phyloP scores from a whole-genome alignment of 1,140 invertebrate species.

The Aphelinus atriplicis region DNA sequence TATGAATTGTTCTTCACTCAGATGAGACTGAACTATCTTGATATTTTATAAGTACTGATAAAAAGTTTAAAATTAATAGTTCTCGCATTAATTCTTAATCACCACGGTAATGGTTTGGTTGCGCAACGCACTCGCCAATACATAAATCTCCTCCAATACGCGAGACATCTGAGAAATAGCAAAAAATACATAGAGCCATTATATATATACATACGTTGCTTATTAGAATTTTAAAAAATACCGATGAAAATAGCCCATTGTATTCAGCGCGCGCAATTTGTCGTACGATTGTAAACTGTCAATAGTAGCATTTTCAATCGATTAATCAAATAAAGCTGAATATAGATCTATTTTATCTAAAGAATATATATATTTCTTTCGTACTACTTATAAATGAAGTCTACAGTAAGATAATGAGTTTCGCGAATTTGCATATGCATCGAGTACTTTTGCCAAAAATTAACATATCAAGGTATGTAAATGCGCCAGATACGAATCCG shows the following conservation, averaged over 20 bases:
- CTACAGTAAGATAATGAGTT: background rate
- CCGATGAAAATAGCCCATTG: constrained; percentile 3
- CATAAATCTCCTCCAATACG: too few relatives aligned
- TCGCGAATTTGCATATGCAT: background rate
- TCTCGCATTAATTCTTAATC: too few relatives aligned
- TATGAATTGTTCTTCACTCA: too few relatives aligned
- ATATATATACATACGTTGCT: background rate
- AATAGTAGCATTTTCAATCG: background rate
- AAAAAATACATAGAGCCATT: background rate
- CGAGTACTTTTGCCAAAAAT: background rate
- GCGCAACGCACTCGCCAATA: too few relatives aligned
- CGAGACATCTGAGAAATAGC: background rate
- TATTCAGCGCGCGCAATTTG: background rate
- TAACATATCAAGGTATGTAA: background rate
- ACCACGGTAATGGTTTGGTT: too few relatives aligned
- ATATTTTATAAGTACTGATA: too few relatives aligned
- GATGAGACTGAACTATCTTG: too few relatives aligned
- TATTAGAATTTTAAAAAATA: background rate
- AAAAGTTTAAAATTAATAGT: background rate
- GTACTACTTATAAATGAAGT: background rate
- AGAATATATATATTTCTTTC: background rate
- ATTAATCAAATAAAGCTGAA: background rate
- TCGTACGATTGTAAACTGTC: background rate
- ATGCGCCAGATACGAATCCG: constrained; percentile 1
- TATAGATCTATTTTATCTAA: constrained; percentile 1